phyloP scores from a whole-genome alignment of 2,797 vertebrate species.

The Myotis findleyi region DNA sequence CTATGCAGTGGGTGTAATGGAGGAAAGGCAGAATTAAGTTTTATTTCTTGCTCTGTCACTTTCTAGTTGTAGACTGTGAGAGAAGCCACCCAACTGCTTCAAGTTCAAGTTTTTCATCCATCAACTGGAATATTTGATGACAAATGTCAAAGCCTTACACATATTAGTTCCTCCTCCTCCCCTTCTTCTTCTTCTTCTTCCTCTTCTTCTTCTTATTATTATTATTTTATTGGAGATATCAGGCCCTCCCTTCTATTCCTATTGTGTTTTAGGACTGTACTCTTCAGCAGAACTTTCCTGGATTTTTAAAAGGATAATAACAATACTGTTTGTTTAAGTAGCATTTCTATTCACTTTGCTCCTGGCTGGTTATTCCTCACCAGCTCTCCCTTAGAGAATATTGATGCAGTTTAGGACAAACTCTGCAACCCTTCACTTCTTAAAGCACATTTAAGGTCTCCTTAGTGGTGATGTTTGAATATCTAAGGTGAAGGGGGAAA shows the following conservation, averaged over 20 bases:
- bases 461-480: neutral
- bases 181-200: neutral
- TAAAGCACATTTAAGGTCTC: neutral
- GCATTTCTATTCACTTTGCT: neutral
- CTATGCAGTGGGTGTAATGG: fast-evolving
- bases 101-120: neutral
- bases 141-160: neutral
- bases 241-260: neutral
- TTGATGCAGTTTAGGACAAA: neutral
- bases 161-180: neutral
- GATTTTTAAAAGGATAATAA: neutral
- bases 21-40: neutral
- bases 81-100: neutral
- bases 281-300: neutral
- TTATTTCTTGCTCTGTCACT: neutral
- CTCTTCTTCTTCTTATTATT: neutral
- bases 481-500: neutral
- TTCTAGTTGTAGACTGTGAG: neutral
- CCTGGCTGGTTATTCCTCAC: neutral
- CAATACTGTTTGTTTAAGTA: conserved; percentile 14
- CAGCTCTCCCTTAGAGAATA: neutral
- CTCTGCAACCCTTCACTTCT: neutral
- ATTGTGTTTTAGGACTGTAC: neutral
- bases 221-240: neutral
- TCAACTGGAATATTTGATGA: neutral